Percentiles rank a stretch among this genome's conserved stretches.
Conservation (phyloP, 2,888 invertebrate genomes). For the Conops quadrifasciatus region DNA sequence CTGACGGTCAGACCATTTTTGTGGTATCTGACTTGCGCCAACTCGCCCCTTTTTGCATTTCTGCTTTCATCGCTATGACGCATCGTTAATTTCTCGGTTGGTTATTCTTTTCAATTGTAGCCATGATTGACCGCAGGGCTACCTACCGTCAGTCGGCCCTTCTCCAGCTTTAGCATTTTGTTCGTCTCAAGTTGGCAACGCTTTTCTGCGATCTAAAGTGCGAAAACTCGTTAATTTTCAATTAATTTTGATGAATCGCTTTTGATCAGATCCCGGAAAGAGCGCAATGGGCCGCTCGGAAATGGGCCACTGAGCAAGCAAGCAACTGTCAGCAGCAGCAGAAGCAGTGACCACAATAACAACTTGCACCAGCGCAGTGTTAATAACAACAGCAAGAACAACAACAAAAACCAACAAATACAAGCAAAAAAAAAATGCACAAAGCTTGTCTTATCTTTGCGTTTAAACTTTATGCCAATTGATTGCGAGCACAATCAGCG, state of each 20-base stretch:
- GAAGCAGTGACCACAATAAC: too few relatives aligned
- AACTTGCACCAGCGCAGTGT: too few relatives aligned
- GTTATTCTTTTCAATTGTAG: slow-evolving; percentile 27
- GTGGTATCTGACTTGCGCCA: background rate
- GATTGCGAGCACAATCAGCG: slow-evolving; percentile 26
- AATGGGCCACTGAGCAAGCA: slow-evolving; percentile 4
- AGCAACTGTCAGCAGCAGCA: too few relatives aligned
- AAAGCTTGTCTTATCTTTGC: slow-evolving; percentile 27
- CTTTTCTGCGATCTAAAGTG: slow-evolving; percentile 43
- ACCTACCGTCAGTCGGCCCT: slow-evolving; percentile 34
- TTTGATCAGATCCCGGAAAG: slow-evolving; percentile 46
- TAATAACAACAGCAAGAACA: slow-evolving; percentile 2
- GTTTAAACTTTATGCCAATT: slow-evolving; percentile 28
- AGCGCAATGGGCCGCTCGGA: slow-evolving; percentile 33
- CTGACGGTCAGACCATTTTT: too few relatives aligned
- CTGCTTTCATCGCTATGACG: background rate
- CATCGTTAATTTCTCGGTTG: background rate
- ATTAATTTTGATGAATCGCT: slow-evolving; percentile 52
- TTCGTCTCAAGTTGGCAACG: too few relatives aligned
- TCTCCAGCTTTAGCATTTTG: slow-evolving; percentile 18
- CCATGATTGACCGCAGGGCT: slow-evolving; percentile 45
- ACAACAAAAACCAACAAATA: too few relatives aligned
- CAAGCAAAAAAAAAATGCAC: background rate
- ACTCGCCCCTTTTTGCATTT: background rate
- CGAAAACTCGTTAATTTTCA: slow-evolving; percentile 52